These are phyloP conservation scores for Mormyrus lacerda DNA, from an alignment of 2,113 vertebrate species.

Conservation along the genomic window DNA sequence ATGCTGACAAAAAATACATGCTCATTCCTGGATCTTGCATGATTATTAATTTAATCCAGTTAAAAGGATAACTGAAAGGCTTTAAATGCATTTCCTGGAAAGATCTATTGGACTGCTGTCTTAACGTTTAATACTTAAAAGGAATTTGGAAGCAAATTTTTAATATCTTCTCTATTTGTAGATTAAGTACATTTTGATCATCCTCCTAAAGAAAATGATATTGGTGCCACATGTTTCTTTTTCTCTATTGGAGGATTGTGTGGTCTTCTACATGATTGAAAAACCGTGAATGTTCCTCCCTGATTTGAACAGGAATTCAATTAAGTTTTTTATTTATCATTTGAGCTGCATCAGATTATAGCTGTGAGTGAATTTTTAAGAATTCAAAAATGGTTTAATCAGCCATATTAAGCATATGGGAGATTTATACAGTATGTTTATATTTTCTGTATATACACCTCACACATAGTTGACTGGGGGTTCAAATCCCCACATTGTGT, in stretches of 20 bases:
- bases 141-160: neutral
- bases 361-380: slow-evolving; percentile 12
- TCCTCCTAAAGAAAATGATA: neutral
- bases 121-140: neutral
- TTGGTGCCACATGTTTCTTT: neutral
- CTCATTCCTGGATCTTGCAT: neutral
- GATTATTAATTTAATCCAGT: neutral
- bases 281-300: slow-evolving; percentile 8
- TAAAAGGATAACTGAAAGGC: neutral
- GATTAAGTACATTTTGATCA: neutral
- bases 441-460: too few relatives aligned
- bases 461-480: too few relatives aligned
- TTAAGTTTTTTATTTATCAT: slow-evolving; percentile 23
- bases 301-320: slow-evolving; percentile 23
- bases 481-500: too few relatives aligned
- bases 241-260: slow-evolving; percentile 9
- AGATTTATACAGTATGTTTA: too few relatives aligned
- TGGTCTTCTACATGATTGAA: neutral
- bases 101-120: neutral
- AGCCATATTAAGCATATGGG: slow-evolving; percentile 23
- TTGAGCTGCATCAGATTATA: neutral
- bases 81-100: neutral
- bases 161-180: neutral
- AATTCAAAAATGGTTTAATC: slow-evolving; percentile 28
- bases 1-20: neutral